Base-by-base conservation (phyloP, 2,888 invertebrate genomes). In the Apantesis nais region DNA sequence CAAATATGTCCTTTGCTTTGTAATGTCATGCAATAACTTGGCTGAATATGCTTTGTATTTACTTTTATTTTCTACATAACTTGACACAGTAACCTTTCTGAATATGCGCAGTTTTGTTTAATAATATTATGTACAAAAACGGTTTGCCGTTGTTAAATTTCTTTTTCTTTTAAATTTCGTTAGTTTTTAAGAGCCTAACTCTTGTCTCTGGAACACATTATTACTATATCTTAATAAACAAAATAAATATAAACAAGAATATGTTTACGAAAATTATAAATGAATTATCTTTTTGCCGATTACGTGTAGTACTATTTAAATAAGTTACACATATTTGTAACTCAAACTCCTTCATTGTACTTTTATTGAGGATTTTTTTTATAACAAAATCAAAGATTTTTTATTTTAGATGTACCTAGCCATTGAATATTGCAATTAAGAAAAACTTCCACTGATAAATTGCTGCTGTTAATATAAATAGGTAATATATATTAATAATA, bases 1-100 rank as follows among this genome's bases (percentile, higher is more conserved):
- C 41, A 70, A 65, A 67, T 66, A 69, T 67, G 41, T 55, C 25
- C 71, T 74, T 73, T 52, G 48, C 73, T 66, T 67, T 67, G 37
- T 60, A 29, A 63, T 63, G 11, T 39, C 37, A 34, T 25, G 19
- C 48, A 63, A 62, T 62, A 44, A 29, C 29, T 63, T 19, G 11
- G 63, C 29, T 63, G 41, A 44, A 29, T 16, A 44, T 63, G 41
- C 41, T 63, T 62, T 52, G 14, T 68, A 29, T 62, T 62, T 39
- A 22, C 39, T 55, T 62, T 48, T 14, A 29, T 67, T 68, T 62
- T 52, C 62, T 29, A 61, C 62, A 25, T 29, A 48, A 67, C 25
- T 37, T 66, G 39, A 11, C 58, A 12, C 39, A 58, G 29, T 7
- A 41, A 5, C 0, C 7, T 14, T 22, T 16, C 37, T 4, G 34